These are phyloP conservation scores for Pachyrhynchus sulphureomaculatus DNA, from an alignment of 1,140 invertebrate species.

Conservation along the genomic window DNA sequence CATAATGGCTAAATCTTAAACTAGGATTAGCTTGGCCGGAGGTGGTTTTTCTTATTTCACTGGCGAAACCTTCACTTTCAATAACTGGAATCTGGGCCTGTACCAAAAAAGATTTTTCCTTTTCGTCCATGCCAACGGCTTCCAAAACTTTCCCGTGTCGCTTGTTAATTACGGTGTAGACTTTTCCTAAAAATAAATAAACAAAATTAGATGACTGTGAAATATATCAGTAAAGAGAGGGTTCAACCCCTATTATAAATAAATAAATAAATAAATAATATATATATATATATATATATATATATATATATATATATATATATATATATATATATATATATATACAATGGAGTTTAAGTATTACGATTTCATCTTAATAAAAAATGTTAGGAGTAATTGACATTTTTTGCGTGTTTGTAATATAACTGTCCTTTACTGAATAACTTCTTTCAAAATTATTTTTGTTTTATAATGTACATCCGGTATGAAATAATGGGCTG, in stretches of 20 bases:
- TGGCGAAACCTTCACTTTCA: conserved; percentile 94
- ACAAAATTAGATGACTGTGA: neutral
- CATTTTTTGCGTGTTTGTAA: too few relatives aligned
- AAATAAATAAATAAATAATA: too few relatives aligned
- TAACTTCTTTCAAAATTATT: conserved; percentile 7
- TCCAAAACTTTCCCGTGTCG: conserved; percentile 83
- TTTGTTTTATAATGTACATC: conserved; percentile 7
- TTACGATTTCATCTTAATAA: too few relatives aligned
- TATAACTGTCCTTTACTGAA: too few relatives aligned
- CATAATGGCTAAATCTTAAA: conserved; percentile 96
- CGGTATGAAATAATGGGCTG: conserved; percentile 2
- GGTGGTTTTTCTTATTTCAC: conserved; percentile 90
- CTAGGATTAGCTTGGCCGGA: conserved; percentile 95
- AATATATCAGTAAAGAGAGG: too few relatives aligned
- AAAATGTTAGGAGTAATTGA: too few relatives aligned
- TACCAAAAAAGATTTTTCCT: conserved; percentile 85
- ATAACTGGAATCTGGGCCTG: conserved; percentile 88
- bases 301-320: too few relatives aligned
- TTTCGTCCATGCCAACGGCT: conserved; percentile 85
- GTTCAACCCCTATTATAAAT: too few relatives aligned
- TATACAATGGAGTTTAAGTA: too few relatives aligned
- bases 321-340: too few relatives aligned
- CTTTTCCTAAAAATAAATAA: conserved; percentile 67
- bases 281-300: too few relatives aligned
- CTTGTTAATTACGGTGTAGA: conserved; percentile 88